These are phyloP conservation scores for Nomada ferruginata DNA, from an alignment of 2,888 invertebrate species.

Conservation along the genomic window DNA sequence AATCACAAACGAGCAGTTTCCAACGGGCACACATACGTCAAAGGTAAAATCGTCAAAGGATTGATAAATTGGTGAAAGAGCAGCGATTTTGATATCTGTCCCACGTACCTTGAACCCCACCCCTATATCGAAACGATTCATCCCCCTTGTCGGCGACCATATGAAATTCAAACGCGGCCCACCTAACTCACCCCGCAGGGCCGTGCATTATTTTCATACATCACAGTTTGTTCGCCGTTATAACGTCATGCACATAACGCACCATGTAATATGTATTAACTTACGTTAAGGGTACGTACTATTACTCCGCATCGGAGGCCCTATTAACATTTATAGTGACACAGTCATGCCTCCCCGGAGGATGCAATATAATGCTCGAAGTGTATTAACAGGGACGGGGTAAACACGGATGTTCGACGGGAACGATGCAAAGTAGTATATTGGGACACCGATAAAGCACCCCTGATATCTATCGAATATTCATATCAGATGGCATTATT, in stretches of 20 bases:
- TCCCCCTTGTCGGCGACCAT: constrained; percentile 9
- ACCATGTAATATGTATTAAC: constrained; percentile 57
- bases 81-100: constrained; percentile 30
- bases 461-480: constrained; percentile 59
- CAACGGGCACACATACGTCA: not conserved
- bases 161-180: constrained; percentile 46
- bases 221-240: constrained; percentile 49
- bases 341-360: constrained; percentile 48
- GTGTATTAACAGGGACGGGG: constrained; percentile 50
- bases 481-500: constrained; percentile 38
- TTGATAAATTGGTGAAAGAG: constrained; percentile 37
- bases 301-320: constrained; percentile 37
- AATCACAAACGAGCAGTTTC: not conserved
- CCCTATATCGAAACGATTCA: not conserved
- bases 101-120: not conserved
- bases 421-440: constrained; percentile 49
- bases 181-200: not conserved
- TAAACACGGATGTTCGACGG: not conserved
- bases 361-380: constrained; percentile 51
- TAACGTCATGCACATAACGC: constrained; percentile 49
- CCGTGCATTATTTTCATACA: constrained; percentile 51
- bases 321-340: constrained; percentile 63
- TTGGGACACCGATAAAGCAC: constrained; percentile 50
- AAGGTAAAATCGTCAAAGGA: not conserved
- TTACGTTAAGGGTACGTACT: constrained; percentile 55